Conservation (phyloP, 1,140 invertebrate species). For the Drosophila sp. region DNA sequence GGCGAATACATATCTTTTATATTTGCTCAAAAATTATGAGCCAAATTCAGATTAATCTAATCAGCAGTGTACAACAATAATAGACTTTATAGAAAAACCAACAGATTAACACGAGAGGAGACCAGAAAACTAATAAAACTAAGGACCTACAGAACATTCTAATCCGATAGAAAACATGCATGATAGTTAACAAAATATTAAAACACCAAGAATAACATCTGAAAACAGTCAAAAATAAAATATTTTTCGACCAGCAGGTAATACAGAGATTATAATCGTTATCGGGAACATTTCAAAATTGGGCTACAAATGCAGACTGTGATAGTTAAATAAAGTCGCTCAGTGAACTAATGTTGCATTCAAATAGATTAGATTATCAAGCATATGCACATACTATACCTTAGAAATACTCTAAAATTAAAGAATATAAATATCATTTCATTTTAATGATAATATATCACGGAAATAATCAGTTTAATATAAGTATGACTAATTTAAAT, state of each 20-base stretch:
- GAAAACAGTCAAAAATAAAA: too few species aligned
- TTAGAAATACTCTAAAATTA: not conserved
- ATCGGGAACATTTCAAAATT: not conserved
- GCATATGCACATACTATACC: not conserved
- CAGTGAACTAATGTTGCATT: too few species aligned
- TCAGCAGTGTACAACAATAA: not conserved
- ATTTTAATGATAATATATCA: too few species aligned
- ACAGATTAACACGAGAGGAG: not conserved
- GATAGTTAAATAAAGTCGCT: not conserved
- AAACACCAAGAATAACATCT: too few species aligned
- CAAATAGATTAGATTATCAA: conserved; percentile 9
- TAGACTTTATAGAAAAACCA: not conserved
- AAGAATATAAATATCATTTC: too few species aligned
- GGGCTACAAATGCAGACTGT: not conserved
- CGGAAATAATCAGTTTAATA: too few species aligned
- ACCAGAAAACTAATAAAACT: not conserved
- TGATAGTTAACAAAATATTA: too few species aligned
- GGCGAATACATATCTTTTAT: not conserved
- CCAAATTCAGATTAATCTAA: not conserved
- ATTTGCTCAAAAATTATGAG: not conserved
- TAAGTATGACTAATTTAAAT: too few species aligned
- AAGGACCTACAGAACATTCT: not conserved
- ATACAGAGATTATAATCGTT: too few species aligned
- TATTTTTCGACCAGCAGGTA: too few species aligned
- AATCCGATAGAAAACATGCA: too few species aligned